phyloP scores from a whole-genome alignment of 2,888 invertebrate genomes.

The Hololepta plana region DNA sequence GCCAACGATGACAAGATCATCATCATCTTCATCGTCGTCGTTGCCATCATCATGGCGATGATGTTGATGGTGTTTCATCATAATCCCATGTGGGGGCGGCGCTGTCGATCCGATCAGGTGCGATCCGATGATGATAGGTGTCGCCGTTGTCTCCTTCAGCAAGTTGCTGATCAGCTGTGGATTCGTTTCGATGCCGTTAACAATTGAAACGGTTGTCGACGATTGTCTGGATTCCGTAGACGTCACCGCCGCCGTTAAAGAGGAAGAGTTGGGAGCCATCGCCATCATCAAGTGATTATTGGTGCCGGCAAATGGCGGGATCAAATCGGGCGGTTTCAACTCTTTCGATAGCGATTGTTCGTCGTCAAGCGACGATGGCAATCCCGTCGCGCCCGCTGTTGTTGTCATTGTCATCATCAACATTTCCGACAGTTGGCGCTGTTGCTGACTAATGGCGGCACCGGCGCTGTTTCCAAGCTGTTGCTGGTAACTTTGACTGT shows the following conservation, averaged over 20 bases:
- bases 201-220: too few species aligned
- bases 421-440: constrained; percentile 19
- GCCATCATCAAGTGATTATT: constrained; percentile 9
- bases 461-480: too few species aligned
- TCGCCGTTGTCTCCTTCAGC: constrained; percentile 35
- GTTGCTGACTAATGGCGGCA: constrained; percentile 25
- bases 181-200: constrained; percentile 55
- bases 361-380: not conserved
- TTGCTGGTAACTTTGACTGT: too few species aligned
- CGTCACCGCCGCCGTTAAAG: too few species aligned
- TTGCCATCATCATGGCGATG: constrained; percentile 9
- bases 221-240: too few species aligned
- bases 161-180: constrained; percentile 52
- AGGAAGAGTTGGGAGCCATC: constrained; percentile 8
- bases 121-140: constrained; percentile 9
- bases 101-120: constrained; percentile 10
- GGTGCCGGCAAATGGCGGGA: constrained; percentile 22
- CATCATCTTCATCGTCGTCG: too few species aligned
- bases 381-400: constrained; percentile 5
- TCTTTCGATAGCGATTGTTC: constrained; percentile 20
- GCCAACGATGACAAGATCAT: too few species aligned
- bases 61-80: constrained; percentile 6
- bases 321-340: constrained; percentile 27
- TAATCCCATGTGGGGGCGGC: constrained; percentile 8
- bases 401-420: constrained; percentile 6